Percentiles rank a stretch among this genome's conserved stretches.
These are phyloP conservation scores for honey bee (Apis mellifera) DNA, from an alignment of 1,140 invertebrate genomes.

Conservation along the genomic window Amel_HAv3.1 CM009941.2:14449001-14449500, in stretches of 20 bases:
- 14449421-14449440: conserved; percentile 99
- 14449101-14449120: neutral
- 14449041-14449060: neutral
- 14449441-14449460: conserved; percentile 97
- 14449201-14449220: neutral
- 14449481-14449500: conserved; percentile 96
- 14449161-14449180: neutral
- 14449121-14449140: neutral
- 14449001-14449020: neutral
- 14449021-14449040: neutral
- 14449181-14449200: conserved; percentile 14
- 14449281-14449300: neutral
- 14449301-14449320: neutral
- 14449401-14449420: conserved; percentile 87
- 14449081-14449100: neutral
- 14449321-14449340: neutral
- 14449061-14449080: conserved; percentile 31
- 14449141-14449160: conserved; percentile 45
- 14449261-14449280: neutral
- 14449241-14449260: neutral
- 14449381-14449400: neutral
- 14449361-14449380: conserved; percentile 23
- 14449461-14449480: conserved; percentile 97
- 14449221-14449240: neutral
- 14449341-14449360: neutral